Evolutionary conservation across 2,888 invertebrate genomes (phyloP).

Genomic region (Chrysomela aeneicollis): DNA sequence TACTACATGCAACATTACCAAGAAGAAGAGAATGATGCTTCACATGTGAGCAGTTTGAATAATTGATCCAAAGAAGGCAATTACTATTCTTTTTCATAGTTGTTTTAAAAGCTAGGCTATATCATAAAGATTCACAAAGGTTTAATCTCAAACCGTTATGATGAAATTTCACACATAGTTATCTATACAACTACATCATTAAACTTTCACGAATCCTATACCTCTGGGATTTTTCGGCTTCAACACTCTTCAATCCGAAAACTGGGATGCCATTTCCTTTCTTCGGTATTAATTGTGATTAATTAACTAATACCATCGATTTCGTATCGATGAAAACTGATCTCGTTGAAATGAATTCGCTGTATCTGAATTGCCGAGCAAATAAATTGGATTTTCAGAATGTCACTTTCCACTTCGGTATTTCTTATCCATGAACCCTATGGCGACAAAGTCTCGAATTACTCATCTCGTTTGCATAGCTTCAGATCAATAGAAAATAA

Average conservation of each 20-base stretch:
- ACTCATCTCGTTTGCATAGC: not conserved
- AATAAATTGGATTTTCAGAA: slow-evolving; percentile 1
- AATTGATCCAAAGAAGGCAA: no score
- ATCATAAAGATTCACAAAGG: no score
- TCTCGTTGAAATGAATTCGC: not conserved
- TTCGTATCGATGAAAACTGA: not conserved
- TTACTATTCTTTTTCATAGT: no score
- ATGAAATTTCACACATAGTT: no score
- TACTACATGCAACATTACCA: no score
- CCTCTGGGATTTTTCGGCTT: no score
- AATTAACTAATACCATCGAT: not conserved
- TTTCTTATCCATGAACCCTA: not conserved
- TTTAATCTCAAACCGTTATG: no score
- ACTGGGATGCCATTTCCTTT: not conserved
- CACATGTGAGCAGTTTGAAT: no score
- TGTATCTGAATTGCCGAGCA: not conserved
- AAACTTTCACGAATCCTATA: not conserved
- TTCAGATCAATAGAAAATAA: not conserved
- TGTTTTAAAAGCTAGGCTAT: no score
- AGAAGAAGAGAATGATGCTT: no score
- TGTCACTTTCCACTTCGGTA: not conserved
- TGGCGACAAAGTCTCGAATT: not conserved
- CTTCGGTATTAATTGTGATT: not conserved
- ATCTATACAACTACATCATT: no score
- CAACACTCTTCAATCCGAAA: no score